Evolutionary conservation across 2,797 vertebrate genomes (phyloP).

Genomic region (Ctenochaetus hawaiiensis): DNA sequence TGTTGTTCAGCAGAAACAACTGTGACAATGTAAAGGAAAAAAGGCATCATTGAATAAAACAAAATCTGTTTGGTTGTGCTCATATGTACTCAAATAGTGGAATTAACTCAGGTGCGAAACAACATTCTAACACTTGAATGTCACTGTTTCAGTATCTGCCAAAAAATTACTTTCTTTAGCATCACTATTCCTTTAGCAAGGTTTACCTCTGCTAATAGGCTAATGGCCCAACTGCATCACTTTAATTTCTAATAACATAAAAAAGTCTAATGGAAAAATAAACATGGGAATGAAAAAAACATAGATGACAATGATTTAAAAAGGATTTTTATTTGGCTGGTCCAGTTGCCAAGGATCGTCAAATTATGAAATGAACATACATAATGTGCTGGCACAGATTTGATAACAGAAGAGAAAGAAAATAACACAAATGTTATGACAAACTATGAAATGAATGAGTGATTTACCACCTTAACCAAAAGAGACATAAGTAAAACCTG

Average conservation of each 20-base stretch:
- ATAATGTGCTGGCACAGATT: constrained; percentile 79
- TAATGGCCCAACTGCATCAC: neutral
- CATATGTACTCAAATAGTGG: constrained; percentile 1
- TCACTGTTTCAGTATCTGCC: neutral
- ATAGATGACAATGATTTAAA: constrained; percentile 78
- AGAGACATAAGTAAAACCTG: constrained; percentile 74
- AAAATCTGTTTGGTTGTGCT: constrained; percentile 21
- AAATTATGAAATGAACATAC: constrained; percentile 76
- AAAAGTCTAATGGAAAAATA: constrained; percentile 20
- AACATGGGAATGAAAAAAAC: constrained; percentile 39
- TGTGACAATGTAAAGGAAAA: constrained; percentile 23
- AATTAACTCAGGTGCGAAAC: neutral
- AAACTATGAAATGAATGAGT: constrained; percentile 75
- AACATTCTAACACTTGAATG: neutral
- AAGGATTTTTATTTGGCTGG: constrained; percentile 85
- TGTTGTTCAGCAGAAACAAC: constrained; percentile 3
- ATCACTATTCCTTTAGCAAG: neutral
- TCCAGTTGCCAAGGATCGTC: constrained; percentile 77
- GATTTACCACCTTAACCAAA: constrained; percentile 76
- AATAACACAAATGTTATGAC: constrained; percentile 70
- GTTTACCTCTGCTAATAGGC: neutral
- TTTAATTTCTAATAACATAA: constrained; percentile 5
- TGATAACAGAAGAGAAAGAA: constrained; percentile 68
- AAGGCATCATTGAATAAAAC: constrained; percentile 46
- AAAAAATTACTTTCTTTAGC: neutral